phyloP scores from a whole-genome alignment of 1,140 invertebrate species.

The Drosophila tropicalis region DNA sequence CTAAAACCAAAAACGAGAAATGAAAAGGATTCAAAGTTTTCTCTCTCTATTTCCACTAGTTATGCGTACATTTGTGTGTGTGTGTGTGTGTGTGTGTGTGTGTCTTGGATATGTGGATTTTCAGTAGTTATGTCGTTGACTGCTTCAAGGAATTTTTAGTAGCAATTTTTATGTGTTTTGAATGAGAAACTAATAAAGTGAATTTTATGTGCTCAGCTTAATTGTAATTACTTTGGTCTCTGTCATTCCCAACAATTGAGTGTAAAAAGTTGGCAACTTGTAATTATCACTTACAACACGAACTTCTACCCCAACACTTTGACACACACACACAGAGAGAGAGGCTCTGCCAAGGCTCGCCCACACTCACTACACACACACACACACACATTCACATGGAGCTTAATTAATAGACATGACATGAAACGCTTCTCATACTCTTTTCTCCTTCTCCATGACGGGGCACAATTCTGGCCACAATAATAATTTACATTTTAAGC shows the following conservation, averaged over 20 bases:
- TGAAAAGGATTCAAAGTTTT: constrained; percentile 75
- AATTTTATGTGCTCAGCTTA: constrained; percentile 64
- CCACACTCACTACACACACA: constrained; percentile 8
- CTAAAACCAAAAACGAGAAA: constrained; percentile 11
- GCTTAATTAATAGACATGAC: constrained; percentile 78
- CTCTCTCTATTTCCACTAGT: constrained; percentile 46
- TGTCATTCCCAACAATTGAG: constrained; percentile 57
- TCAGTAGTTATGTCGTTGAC: not conserved
- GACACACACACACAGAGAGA: not conserved
- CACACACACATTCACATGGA: constrained; percentile 39
- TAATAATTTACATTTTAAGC: constrained; percentile 82
- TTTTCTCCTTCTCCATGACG: constrained; percentile 52
- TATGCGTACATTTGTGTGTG: not conserved
- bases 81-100: not conserved
- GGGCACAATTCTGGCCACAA: constrained; percentile 68
- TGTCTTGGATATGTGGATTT: not conserved
- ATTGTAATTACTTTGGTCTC: constrained; percentile 73
- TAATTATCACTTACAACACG: constrained; percentile 76
- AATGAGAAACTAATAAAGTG: constrained; percentile 64
- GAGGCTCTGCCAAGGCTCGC: not conserved
- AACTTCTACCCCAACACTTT: constrained; percentile 11
- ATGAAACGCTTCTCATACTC: constrained; percentile 58
- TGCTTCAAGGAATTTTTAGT: constrained; percentile 42
- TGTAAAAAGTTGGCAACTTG: constrained; percentile 78
- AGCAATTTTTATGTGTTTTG: constrained; percentile 54